Conservation (phyloP, 2,888 invertebrate genomes). For the Pollenia griseotomentosa region DNA sequence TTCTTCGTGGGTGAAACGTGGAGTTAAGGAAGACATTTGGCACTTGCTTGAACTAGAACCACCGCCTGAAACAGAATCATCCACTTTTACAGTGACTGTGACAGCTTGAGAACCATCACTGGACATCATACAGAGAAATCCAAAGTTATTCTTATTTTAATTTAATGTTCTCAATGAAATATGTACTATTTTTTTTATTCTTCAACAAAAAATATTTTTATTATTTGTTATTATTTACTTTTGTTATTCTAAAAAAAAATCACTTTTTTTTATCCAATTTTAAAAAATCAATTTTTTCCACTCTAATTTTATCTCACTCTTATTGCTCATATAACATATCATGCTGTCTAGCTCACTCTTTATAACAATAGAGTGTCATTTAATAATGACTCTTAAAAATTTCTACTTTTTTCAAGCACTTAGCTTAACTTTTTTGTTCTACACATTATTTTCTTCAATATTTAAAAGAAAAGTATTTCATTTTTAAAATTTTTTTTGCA, state of each 20-base stretch:
- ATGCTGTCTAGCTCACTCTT: constrained; percentile 70
- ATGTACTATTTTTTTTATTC: constrained; percentile 19
- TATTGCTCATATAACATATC: constrained; percentile 49
- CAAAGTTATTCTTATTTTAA: constrained; percentile 2
- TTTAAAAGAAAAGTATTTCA: not conserved
- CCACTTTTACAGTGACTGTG: constrained; percentile 62
- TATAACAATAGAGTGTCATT: constrained; percentile 1
- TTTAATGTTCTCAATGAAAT: not conserved
- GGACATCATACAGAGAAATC: constrained; percentile 66
- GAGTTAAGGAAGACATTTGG: constrained; percentile 77
- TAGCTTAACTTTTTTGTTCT: constrained; percentile 9
- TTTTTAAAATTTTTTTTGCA: not conserved
- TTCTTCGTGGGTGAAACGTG: constrained; percentile 83
- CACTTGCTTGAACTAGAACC: constrained; percentile 61
- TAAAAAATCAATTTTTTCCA: constrained; percentile 70
- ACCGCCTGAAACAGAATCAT: constrained; percentile 62
- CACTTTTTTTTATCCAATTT: constrained; percentile 1
- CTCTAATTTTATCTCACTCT: constrained; percentile 73
- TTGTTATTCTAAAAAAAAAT: constrained; percentile 28
- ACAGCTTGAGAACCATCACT: constrained; percentile 64
- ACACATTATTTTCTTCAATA: constrained; percentile 1
- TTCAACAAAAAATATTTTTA: constrained; percentile 29
- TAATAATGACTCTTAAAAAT: constrained; percentile 47
- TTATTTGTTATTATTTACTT: constrained; percentile 49
- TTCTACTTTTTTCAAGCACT: constrained; percentile 19